Evolutionary conservation across 2,113 vertebrate species (phyloP).

Genomic region (Aptenodytes patagonicus): DNA sequence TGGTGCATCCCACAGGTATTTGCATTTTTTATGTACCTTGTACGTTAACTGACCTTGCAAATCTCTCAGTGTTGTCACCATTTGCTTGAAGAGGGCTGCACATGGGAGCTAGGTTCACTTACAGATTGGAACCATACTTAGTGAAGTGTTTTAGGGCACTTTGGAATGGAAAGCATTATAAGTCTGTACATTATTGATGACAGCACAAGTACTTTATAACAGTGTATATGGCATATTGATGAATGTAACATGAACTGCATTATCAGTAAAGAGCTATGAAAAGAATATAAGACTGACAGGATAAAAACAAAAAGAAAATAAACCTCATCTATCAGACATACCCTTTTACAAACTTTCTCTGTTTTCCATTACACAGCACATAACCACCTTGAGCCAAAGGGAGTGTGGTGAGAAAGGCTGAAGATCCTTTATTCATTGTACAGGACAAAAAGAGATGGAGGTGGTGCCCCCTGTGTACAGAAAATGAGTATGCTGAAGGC

Average conservation of each 20-base stretch:
- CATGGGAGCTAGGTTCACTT: neutral
- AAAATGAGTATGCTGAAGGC: neutral
- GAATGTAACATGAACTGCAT: neutral
- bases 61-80: neutral
- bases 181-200: conserved; percentile 10
- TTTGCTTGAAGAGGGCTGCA: neutral
- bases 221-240: neutral
- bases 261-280: neutral
- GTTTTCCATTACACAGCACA: neutral
- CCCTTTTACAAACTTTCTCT: neutral
- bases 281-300: neutral
- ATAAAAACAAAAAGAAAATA: neutral
- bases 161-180: neutral
- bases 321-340: neutral
- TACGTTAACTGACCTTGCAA: neutral
- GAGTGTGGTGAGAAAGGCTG: neutral
- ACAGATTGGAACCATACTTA: neutral
- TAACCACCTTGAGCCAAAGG: neutral
- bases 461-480: neutral
- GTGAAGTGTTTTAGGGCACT: neutral
- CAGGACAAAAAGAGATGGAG: neutral
- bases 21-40: neutral
- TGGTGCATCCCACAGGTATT: neutral
- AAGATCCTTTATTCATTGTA: neutral
- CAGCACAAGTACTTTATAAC: neutral